Evolutionary conservation across 2,888 invertebrate species (phyloP), one percentile per base, ranked within the genome.

Genomic region (Microctonus aethiopoides): DNA sequence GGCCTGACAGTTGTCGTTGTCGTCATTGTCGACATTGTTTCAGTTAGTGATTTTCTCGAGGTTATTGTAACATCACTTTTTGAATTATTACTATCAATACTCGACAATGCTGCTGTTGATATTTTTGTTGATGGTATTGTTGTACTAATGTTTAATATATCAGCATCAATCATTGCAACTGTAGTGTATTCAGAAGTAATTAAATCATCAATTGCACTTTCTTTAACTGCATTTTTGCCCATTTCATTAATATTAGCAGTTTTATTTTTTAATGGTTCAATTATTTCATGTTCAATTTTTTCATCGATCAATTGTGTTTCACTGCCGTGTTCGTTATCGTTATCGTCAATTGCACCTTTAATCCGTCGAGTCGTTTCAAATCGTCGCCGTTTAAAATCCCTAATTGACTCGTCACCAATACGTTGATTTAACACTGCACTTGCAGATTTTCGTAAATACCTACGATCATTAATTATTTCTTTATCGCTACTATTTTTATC

Each of bases 401-500:
- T 56, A 0, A 65, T 32, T 24, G 64, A 52, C 6, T 72, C 70
- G 7, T 73, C 75, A 7, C 74, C 72, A 7, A 72, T 74, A 52
- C 83, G 68, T 56, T 82, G 83, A 76, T 81, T 81, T 0, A 83
- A 68, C 63, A 83, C 82, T 51, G 79, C 81, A 73, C 79, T 84
- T 9, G 79, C 83, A 24, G 79, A 77, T 75, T 79, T 83, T 68
- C 77, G 72, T 24, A 79, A 70, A 24, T 76, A 74, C 56, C 78
- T 69, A 20, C 78, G 74, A 60, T 80, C 79, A 64, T 71, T 69
- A 26, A 69, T 70, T 39, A 77, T 75, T 7, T 72, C 57, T 54
- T 61, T 63, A 46, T 73, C 67, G 46, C 39, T 39, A 51, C 32
- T 60, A 61, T 29, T 56, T 22, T 29, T 46, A n/a, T 16, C 29